Conservation (phyloP, 2,888 invertebrate genomes). For the Hirtodrosophila histrioides region DNA sequence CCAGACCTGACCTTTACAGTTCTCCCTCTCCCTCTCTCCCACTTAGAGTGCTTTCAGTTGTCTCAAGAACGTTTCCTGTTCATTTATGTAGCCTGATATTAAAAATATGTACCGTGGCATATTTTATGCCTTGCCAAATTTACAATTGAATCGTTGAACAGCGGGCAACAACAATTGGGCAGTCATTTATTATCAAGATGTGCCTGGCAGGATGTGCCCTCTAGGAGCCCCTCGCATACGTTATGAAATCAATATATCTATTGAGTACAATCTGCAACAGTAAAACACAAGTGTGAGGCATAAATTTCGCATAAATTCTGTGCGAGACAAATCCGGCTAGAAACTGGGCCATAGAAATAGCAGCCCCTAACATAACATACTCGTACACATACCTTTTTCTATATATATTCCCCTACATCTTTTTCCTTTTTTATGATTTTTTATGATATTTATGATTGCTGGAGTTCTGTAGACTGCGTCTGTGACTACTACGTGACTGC, state of each 20-base stretch:
- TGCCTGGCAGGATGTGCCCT: constrained; percentile 3
- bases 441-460: constrained; percentile 75
- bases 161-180: constrained; percentile 12
- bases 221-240: constrained; percentile 41
- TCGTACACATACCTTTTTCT: constrained; percentile 6
- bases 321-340: constrained; percentile 17
- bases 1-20: no score
- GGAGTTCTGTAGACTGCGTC: constrained; percentile 47
- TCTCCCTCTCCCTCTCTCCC: no score
- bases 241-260: constrained; percentile 65
- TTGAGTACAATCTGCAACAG: constrained; percentile 72
- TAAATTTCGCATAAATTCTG: constrained; percentile 75
- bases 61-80: constrained; percentile 1
- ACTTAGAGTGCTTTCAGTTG: background rate
- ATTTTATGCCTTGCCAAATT: constrained; percentile 55
- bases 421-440: constrained; percentile 36
- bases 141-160: constrained; percentile 58
- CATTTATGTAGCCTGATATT: constrained; percentile 20
- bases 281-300: constrained; percentile 66
- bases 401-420: background rate
- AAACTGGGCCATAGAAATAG: constrained; percentile 27
- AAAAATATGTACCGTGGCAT: constrained; percentile 27
- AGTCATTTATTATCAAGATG: constrained; percentile 71
- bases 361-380: constrained; percentile 3
- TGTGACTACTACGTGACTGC: constrained; percentile 68